Conservation (phyloP, 1,140 invertebrate genomes). For the Condylostylus longicornis region DNA sequence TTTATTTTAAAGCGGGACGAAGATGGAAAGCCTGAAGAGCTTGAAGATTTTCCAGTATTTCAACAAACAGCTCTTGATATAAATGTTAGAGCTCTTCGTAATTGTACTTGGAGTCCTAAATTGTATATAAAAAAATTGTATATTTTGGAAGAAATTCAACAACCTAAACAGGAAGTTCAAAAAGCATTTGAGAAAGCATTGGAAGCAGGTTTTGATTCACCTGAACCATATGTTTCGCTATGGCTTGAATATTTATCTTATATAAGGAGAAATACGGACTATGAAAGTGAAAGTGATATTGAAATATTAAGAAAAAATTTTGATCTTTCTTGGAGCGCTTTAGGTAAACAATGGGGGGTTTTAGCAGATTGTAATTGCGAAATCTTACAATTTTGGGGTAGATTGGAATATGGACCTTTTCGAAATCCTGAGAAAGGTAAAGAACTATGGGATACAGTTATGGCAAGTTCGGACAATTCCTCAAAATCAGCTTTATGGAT, state of each 20-base stretch:
- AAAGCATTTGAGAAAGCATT: constrained; percentile 16
- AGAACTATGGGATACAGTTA: constrained; percentile 20
- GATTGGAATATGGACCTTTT: constrained; percentile 20
- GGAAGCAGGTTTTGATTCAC: constrained; percentile 9
- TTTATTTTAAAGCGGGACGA: constrained; percentile 24
- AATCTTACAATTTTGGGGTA: constrained; percentile 25
- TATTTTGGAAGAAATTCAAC: constrained; percentile 23
- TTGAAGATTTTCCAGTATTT: constrained; percentile 19
- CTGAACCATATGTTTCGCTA: constrained; percentile 19
- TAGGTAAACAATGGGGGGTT: constrained; percentile 20
- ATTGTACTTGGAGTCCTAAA: constrained; percentile 32
- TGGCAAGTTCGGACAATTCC: constrained; percentile 19
- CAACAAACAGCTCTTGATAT: constrained; percentile 24
- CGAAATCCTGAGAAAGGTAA: constrained; percentile 9
- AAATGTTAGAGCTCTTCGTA: constrained; percentile 26
- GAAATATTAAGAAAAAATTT: constrained; percentile 17
- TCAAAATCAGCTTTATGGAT: constrained; percentile 13
- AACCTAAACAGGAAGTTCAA: constrained; percentile 15
- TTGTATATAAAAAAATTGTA: constrained; percentile 27
- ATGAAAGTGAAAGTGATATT: constrained; percentile 7
- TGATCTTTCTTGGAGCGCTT: constrained; percentile 15
- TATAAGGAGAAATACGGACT: constrained; percentile 14
- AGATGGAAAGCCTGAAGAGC: constrained; percentile 24
- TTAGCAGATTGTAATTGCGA: constrained; percentile 22
- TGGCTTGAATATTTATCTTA: constrained; percentile 33